A percentile compares a stretch with the other conserved stretches of the same genome.
These are phyloP conservation scores for Centruroides vittatus DNA, from an alignment of 1,140 invertebrate genomes.

Conservation along the genomic window DNA sequence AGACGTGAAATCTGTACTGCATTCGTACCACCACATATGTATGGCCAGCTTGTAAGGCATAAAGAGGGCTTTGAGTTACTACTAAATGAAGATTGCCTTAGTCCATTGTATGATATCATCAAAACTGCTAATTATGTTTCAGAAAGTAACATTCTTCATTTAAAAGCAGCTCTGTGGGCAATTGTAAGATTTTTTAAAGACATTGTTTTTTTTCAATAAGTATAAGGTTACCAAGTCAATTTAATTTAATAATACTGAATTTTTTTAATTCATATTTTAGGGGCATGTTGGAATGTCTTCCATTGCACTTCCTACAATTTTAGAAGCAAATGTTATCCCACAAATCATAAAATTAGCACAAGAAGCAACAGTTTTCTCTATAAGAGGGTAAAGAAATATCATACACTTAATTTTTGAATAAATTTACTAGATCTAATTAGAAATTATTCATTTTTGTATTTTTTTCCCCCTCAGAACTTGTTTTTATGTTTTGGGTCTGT, in stretches of 20 bases:
- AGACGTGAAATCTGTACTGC: constrained; percentile 37
- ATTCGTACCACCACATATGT: constrained; percentile 67
- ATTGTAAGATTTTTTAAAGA: constrained; percentile 27
- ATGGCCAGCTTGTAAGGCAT: constrained; percentile 71
- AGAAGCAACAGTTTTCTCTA: constrained; percentile 61
- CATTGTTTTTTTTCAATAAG: too few relatives aligned
- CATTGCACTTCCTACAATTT: constrained; percentile 54
- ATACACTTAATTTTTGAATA: not conserved
- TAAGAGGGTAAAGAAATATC: constrained; percentile 45
- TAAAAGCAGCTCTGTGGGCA: constrained; percentile 83
- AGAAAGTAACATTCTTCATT: constrained; percentile 26
- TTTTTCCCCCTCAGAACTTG: constrained; percentile 43
- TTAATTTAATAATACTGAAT: not conserved
- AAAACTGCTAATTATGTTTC: constrained; percentile 22
- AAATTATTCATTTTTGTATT: too few relatives aligned
- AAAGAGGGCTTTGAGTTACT: constrained; percentile 53
- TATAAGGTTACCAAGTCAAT: too few relatives aligned
- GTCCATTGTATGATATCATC: constrained; percentile 22
- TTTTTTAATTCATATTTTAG: constrained; percentile 16
- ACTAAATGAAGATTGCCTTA: constrained; percentile 27
- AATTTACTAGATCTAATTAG: too few relatives aligned
- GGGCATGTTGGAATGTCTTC: constrained; percentile 64
- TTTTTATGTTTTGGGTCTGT: constrained; percentile 68
- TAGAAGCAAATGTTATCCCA: constrained; percentile 41
- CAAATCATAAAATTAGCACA: constrained; percentile 53